Evolutionary conservation across 2,888 invertebrate genomes (phyloP).

Genomic region (Coelopa pilipes): DNA sequence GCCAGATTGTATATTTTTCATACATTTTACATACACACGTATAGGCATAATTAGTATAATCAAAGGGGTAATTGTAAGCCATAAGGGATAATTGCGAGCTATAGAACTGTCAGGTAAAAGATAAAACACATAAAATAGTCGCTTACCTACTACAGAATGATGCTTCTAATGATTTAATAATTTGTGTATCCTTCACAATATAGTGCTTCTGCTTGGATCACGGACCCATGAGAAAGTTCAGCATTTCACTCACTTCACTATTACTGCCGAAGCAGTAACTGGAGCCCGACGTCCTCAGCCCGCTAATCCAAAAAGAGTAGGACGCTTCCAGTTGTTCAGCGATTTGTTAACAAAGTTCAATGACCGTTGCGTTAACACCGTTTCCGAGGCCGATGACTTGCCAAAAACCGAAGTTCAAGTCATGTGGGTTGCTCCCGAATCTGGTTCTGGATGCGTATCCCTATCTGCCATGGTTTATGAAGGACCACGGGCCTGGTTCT

Average conservation of each 20-base stretch:
- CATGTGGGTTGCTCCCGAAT: slow-evolving; percentile 91
- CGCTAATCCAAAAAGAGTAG: slow-evolving; percentile 71
- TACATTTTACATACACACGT: too few relatives aligned
- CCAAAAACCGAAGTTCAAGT: slow-evolving; percentile 87
- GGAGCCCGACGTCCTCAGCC: slow-evolving; percentile 57
- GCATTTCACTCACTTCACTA: slow-evolving; percentile 82
- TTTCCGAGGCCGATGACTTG: slow-evolving; percentile 81
- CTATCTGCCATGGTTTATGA: slow-evolving; percentile 92
- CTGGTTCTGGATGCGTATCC: slow-evolving; percentile 86
- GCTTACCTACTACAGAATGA: neutral
- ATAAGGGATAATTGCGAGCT: too few relatives aligned
- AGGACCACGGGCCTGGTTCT: slow-evolving; percentile 83
- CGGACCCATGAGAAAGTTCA: slow-evolving; percentile 75
- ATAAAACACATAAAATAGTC: too few relatives aligned
- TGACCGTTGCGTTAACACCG: slow-evolving; percentile 85
- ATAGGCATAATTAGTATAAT: too few relatives aligned
- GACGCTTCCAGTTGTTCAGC: slow-evolving; percentile 77
- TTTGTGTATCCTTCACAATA: slow-evolving; percentile 16
- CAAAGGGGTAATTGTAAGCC: too few relatives aligned
- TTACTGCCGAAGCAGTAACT: slow-evolving; percentile 73
- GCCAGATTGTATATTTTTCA: too few relatives aligned
- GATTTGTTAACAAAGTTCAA: slow-evolving; percentile 74
- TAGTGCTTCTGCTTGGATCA: slow-evolving; percentile 77
- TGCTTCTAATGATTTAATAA: neutral
- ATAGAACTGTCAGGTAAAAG: too few relatives aligned